Evolutionary conservation across 1,140 invertebrate genomes (phyloP), one percentile per base, ranked within the genome.

Genomic region (Zaprionus nigranus): DNA sequence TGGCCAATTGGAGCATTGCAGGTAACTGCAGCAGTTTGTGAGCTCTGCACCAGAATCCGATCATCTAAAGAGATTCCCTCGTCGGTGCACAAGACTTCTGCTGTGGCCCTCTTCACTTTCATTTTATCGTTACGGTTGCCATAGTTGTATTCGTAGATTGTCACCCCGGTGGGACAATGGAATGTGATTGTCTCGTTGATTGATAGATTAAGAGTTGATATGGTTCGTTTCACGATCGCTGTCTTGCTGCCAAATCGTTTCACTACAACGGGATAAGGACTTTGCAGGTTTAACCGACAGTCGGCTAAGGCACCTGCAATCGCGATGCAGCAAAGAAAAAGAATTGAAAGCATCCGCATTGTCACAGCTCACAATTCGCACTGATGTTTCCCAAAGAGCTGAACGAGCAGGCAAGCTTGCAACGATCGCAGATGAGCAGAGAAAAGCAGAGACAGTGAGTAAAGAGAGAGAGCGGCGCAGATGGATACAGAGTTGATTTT

Each of bases 161-260:
- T 4, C 2, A 65, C 4, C 5, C 73, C 73, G 5, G 57, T 34
- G n/a, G 73, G 73, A 12, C 73, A 75, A 15, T 71, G 69, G n/a
- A 71, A 53, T 9, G 36, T 65, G 1, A 54, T 28, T 9, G 60
- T 65, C 17, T 75, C 73, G 4, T 75, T 75, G 17, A 3, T 0
- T 1, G 30, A 34, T 12, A 75, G 17, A 3, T 20, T 6, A 2
- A 75, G 4, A 6, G 6, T 15, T 0, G 40, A 3, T 13, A 63
- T 12, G 2, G 1, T n/a, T 12, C 17, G 36, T 38, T 59, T 65
- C 3, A 75, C 15, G 11, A 75, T 34, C 5, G 60, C 53, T 13
- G 73, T 68, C 9, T 64, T 70, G 54, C 59, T 70, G n/a, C 73
- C 73, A 36, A 75, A 58, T 15, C 11, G 7, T n/a, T 75, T 75